phyloP scores from a whole-genome alignment of 2,797 vertebrate species.

The Distichodus sexfasciatus region DNA sequence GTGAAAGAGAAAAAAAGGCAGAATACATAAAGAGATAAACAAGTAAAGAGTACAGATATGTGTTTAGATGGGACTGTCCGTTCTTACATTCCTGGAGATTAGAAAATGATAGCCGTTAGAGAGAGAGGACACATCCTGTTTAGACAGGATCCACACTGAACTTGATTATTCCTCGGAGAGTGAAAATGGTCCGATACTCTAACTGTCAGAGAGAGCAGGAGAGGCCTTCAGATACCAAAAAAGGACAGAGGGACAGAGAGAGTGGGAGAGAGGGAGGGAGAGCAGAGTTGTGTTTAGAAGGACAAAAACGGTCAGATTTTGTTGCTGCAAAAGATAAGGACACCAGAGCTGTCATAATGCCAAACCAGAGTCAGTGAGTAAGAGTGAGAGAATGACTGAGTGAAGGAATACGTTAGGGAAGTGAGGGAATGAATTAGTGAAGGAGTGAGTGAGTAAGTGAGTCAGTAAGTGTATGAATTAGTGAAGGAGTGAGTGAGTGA shows the following conservation, averaged over 20 bases:
- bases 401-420: too few relatives aligned
- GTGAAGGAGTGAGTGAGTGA: too few relatives aligned
- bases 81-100: not conserved
- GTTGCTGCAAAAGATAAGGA: not conserved
- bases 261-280: not conserved
- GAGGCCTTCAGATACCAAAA: slow-evolving; percentile 35
- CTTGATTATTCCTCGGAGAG: slow-evolving; percentile 30
- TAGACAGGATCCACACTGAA: slow-evolving; percentile 41
- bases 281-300: not conserved
- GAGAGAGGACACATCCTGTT: slow-evolving; percentile 36
- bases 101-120: not conserved
- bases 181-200: slow-evolving; percentile 25
- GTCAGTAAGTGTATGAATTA: too few relatives aligned
- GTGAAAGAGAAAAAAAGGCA: too few relatives aligned
- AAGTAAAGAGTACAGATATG: too few relatives aligned
- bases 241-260: slow-evolving; percentile 28
- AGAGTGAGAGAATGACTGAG: too few relatives aligned
- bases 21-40: too few relatives aligned
- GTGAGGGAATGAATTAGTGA: too few relatives aligned
- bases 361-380: not conserved
- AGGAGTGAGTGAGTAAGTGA: too few relatives aligned
- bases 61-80: too few relatives aligned
- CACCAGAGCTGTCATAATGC: not conserved
- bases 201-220: not conserved
- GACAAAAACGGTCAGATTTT: not conserved